Base-by-base conservation (phyloP, 1,140 invertebrate genomes). In the Caerostris darwini region DNA sequence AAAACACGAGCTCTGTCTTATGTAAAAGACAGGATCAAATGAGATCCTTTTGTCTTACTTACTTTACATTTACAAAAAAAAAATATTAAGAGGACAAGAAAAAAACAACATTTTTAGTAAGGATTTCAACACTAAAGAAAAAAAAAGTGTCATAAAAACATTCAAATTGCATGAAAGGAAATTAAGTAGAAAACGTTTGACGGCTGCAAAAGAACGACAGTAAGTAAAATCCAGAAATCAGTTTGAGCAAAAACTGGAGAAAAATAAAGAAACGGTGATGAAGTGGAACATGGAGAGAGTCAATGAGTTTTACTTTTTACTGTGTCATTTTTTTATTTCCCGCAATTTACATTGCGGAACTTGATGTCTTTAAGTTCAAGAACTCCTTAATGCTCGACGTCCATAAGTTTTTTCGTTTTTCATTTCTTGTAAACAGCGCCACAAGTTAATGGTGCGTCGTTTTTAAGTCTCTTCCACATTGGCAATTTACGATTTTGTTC, bases 121-220 rank as follows among this genome's bases (percentile, higher is more conserved):
- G 69, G 69, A 71, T 71, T 71, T 71, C 50, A 34, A 34, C 2
- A 34, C 34, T 34, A 8, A 34, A 34, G 8, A 71, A 34, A 71
- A 71, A 71, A 61, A 64, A 71, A 71, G 50, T 71, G 69, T 71
- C 69, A 4, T 34, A 71, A 71, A 71, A 71, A 71, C 34, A 71
- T 71, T 50, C 69, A 71, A 71, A 71, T 71, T 71, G 69, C 69
- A 50, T 71, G 69, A 71, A 71, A 71, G 69, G 69, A 71, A 71
- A 71, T 71, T 71, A 71, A 71, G 69, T 71, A 71, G 69, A 71
- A 71, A 71, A 71, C 69, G 69, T 71, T 71, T 71, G 69, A 71
- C 69, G 69, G 69, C 19, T 71, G 50, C 19, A 71, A 71, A 71
- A 4, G 69, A 71, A 71, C 7, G 50, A 34, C 8, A 71, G 69